These are phyloP conservation scores for Scaeva pyrastri DNA, from an alignment of 2,888 invertebrate species.

Conservation along the genomic window DNA sequence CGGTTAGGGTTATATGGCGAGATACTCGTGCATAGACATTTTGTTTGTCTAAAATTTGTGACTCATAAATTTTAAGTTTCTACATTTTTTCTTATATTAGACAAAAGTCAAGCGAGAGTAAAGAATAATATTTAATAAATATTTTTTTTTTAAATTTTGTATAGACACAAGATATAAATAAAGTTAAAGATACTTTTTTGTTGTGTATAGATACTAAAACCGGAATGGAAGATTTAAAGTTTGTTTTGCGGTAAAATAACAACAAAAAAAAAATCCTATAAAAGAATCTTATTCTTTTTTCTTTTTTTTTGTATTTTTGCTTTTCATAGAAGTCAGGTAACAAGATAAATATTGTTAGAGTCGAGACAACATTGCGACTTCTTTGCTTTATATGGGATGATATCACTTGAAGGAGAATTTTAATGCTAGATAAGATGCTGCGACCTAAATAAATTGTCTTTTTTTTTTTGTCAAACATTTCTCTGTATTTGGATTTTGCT, in stretches of 20 bases:
- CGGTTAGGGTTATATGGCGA: conserved; percentile 37
- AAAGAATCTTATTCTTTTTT: conserved; percentile 17
- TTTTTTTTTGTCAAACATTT: conserved; percentile 20
- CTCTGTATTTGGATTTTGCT: conserved; percentile 28
- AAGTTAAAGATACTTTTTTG: background rate
- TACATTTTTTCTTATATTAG: conserved; percentile 17
- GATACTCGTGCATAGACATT: too few relatives aligned
- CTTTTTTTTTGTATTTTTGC: background rate
- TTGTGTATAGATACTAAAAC: background rate
- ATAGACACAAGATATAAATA: conserved; percentile 1
- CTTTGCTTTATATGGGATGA: conserved; percentile 28
- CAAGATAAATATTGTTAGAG: conserved; percentile 20
- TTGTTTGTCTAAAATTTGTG: conserved; percentile 20
- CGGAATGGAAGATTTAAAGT: conserved; percentile 28
- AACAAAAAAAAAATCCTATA: background rate
- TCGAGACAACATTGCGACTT: background rate
- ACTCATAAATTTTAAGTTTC: conserved; percentile 57
- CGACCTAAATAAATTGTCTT: conserved; percentile 53
- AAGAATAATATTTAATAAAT: conserved; percentile 31
- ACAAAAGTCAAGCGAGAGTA: conserved; percentile 49
- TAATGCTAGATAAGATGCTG: conserved; percentile 48
- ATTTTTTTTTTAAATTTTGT: background rate
- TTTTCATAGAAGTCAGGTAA: conserved; percentile 22
- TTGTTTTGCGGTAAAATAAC: background rate
- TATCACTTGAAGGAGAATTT: conserved; percentile 48